These are phyloP conservation scores for Cebidichthys violaceus DNA, from an alignment of 2,113 vertebrate genomes.

Conservation along the genomic window DNA sequence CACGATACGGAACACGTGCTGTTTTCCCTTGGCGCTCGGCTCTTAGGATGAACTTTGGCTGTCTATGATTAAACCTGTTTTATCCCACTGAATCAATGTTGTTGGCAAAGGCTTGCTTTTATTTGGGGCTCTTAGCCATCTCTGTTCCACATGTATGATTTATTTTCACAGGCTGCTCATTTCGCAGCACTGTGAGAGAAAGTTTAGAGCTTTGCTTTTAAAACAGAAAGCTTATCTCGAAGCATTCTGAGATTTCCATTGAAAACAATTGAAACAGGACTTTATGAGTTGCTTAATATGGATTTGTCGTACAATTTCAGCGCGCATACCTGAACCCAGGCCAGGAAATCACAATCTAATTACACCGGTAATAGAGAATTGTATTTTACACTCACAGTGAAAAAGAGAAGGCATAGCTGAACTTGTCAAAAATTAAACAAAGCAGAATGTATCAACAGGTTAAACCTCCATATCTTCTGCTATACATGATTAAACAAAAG, in stretches of 20 bases:
- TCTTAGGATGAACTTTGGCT: conserved; percentile 49
- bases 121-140: conserved; percentile 29
- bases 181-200: conserved; percentile 40
- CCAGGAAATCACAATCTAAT: conserved; percentile 40
- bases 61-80: conserved; percentile 53
- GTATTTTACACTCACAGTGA: neutral
- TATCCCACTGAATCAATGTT: conserved; percentile 33
- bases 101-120: conserved; percentile 37
- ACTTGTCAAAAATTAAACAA: neutral
- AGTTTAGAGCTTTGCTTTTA: conserved; percentile 55
- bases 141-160: conserved; percentile 49
- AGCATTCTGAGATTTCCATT: conserved; percentile 39
- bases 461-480: neutral
- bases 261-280: conserved; percentile 49
- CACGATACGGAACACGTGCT: conserved; percentile 33
- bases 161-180: conserved; percentile 54
- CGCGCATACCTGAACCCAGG: conserved; percentile 31
- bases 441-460: neutral
- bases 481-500: neutral
- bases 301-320: conserved; percentile 48
- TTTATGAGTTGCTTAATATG: conserved; percentile 49
- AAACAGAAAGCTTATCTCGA: conserved; percentile 54
- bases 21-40: conserved; percentile 27
- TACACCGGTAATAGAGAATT: conserved; percentile 19
- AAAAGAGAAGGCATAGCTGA: neutral